phyloP scores from a whole-genome alignment of 1,140 invertebrate genomes.

The Philotrypesis tridentata region DNA sequence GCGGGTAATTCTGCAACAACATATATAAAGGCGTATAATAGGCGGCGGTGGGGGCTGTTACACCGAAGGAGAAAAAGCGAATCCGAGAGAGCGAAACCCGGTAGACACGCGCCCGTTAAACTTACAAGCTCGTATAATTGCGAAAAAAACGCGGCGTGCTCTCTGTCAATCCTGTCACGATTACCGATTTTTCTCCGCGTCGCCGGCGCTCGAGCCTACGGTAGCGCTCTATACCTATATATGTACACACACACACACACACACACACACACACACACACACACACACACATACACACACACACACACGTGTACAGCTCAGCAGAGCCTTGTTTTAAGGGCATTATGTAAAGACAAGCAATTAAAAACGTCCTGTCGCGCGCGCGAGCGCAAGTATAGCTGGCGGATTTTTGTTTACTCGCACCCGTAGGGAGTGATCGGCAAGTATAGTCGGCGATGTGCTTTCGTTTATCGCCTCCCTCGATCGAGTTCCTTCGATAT shows the following conservation, averaged over 20 bases:
- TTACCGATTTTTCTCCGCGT: conserved; percentile 1
- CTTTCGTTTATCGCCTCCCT: conserved; percentile 8
- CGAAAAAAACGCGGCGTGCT: not conserved
- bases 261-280: no score
- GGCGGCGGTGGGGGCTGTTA: not conserved
- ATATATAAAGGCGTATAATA: no score
- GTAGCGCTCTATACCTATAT: no score
- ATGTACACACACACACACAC: no score
- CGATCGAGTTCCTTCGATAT: conserved; percentile 24
- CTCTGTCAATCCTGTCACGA: conserved; percentile 22
- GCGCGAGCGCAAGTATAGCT: not conserved
- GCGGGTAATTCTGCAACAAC: not conserved
- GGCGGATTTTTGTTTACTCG: conserved; percentile 25
- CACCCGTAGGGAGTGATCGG: not conserved
- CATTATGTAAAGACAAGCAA: conserved; percentile 45
- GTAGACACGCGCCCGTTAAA: not conserved
- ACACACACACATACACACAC: not conserved
- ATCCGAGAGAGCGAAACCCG: not conserved
- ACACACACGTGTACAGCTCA: not conserved
- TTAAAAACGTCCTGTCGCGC: conserved; percentile 38
- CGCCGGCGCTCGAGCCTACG: no score
- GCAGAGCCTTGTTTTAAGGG: conserved; percentile 21
- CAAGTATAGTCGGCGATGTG: not conserved
- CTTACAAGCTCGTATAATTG: conserved; percentile 5
- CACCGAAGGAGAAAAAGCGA: not conserved